Evolutionary conservation across 2,797 vertebrate species (phyloP).

Genomic region (Pipistrellus nathusii): DNA sequence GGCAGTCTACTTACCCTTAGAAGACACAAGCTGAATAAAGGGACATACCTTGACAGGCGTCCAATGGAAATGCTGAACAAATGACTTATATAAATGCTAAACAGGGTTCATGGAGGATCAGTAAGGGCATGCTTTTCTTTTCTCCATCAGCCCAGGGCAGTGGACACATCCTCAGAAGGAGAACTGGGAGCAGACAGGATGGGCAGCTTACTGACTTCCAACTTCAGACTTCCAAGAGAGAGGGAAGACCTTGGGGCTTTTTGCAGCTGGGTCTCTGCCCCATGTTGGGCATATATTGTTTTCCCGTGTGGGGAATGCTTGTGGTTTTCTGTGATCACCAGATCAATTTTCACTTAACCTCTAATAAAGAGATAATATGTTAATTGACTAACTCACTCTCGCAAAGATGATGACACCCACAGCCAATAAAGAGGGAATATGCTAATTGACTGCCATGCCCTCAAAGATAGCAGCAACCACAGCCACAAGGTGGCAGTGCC

Average conservation of each 20-base stretch:
- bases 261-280: not conserved
- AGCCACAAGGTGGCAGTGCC: no score
- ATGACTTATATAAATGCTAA: not conserved
- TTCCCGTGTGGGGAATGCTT: not conserved
- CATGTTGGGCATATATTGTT: no score
- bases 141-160: not conserved
- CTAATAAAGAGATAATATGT: no score
- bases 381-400: no score
- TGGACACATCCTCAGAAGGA: not conserved
- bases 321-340: not conserved
- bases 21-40: no score
- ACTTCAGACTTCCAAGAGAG: not conserved
- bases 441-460: no score
- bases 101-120: no score
- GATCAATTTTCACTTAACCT: not conserved
- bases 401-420: no score
- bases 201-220: not conserved
- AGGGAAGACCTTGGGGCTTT: not conserved
- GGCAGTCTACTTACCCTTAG: not conserved
- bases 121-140: no score
- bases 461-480: no score
- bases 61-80: not conserved
- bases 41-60: not conserved
- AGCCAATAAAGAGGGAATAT: no score
- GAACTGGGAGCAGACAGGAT: not conserved